Evolutionary conservation across 2,113 vertebrate species (phyloP).

Genomic region (Ranitomeya variabilis): DNA sequence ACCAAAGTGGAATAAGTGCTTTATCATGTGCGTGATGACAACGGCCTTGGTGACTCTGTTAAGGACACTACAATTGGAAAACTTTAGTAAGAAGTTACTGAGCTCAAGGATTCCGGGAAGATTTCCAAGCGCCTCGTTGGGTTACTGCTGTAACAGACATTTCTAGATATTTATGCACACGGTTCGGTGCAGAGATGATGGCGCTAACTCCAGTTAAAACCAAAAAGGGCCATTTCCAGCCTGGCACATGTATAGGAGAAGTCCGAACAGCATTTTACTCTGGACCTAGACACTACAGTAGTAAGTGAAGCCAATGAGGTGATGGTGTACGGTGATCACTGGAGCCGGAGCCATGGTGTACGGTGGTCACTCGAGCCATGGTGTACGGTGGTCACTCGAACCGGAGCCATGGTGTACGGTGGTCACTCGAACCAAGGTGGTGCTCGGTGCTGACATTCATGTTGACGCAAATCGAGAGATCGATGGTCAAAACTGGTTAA

Average conservation of each 20-base stretch:
- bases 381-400: too few species aligned
- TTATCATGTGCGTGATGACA: slow-evolving; percentile 70
- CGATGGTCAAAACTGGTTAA: background rate
- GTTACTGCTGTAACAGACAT: slow-evolving; percentile 36
- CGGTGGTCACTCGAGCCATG: too few species aligned
- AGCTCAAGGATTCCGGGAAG: background rate
- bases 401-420: too few species aligned
- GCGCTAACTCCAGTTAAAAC: slow-evolving; percentile 14
- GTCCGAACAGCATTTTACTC: background rate
- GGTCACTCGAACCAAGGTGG: background rate
- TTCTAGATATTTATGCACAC: slow-evolving; percentile 1
- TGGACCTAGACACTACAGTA: background rate
- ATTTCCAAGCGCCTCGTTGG: background rate
- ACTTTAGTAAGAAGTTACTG: background rate
- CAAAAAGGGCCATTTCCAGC: background rate
- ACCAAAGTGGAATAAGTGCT: slow-evolving; percentile 53
- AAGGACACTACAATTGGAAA: slow-evolving; percentile 43
- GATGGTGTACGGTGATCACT: background rate
- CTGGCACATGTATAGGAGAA: background rate
- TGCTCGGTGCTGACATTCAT: background rate
- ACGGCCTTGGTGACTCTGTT: slow-evolving; percentile 62
- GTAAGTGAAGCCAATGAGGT: background rate
- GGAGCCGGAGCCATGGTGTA: too few species aligned
- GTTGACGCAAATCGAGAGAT: background rate
- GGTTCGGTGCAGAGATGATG: slow-evolving; percentile 28